Evolutionary conservation across 2,888 invertebrate genomes (phyloP).

Genomic region (Deilephila elpenor): DNA sequence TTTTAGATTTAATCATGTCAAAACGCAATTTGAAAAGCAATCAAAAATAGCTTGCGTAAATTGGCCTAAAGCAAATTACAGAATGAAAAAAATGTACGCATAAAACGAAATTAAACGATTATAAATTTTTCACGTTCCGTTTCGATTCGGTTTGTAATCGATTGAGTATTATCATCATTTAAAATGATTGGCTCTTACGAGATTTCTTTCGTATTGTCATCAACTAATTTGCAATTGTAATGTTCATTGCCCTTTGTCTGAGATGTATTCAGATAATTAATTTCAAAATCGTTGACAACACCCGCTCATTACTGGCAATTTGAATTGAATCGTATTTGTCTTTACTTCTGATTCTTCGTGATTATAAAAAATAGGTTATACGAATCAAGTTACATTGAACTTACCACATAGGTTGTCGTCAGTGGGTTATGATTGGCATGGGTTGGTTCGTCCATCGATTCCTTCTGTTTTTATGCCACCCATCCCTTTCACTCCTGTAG

Average conservation of each 20-base stretch:
- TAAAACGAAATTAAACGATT: conserved; percentile 21
- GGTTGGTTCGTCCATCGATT: conserved; percentile 45
- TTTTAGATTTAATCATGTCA: neutral
- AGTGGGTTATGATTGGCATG: conserved; percentile 38
- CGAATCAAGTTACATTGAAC: neutral
- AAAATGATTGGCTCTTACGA: conserved; percentile 1
- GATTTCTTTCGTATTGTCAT: conserved; percentile 21
- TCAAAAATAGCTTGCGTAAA: neutral
- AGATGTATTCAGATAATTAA: conserved; percentile 1
- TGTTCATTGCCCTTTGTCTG: conserved; percentile 1
- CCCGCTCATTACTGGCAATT: neutral
- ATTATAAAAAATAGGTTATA: neutral
- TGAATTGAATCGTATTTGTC: neutral
- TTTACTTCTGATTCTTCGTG: neutral
- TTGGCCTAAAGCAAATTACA: neutral
- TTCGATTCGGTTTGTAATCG: conserved; percentile 16
- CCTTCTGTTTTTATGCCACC: conserved; percentile 42
- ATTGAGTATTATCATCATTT: conserved; percentile 13
- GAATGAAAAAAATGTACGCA: conserved; percentile 4
- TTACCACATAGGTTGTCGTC: conserved; percentile 28
- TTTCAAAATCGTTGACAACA: neutral
- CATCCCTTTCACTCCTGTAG: conserved; percentile 52
- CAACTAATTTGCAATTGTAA: conserved; percentile 15
- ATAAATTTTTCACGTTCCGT: conserved; percentile 21
- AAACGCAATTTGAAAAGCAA: neutral